These are phyloP conservation scores for Turdus rufiventris DNA, from an alignment of 2,113 vertebrate genomes.

Conservation along the genomic window DNA sequence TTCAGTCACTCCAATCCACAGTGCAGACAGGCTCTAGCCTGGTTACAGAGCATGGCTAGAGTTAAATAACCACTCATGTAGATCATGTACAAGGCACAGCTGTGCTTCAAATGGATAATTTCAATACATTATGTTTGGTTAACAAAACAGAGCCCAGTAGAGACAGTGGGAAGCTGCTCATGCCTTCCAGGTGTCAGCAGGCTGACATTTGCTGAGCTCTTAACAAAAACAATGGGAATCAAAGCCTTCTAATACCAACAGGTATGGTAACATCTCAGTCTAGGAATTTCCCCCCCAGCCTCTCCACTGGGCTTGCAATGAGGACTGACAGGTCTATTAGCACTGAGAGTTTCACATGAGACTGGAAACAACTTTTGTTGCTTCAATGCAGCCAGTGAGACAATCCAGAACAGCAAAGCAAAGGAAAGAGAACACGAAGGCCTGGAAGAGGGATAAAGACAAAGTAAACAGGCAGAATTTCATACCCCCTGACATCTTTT, in stretches of 20 bases:
- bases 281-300: not conserved
- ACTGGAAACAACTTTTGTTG: not conserved
- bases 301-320: rapidly evolving
- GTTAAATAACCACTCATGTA: not conserved
- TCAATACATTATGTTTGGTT: not conserved
- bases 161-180: not conserved
- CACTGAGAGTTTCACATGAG: not conserved
- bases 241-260: not conserved
- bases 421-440: not conserved
- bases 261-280: not conserved
- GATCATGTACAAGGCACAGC: not conserved
- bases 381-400: not conserved
- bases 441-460: not conserved
- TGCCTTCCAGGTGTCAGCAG: slow-evolving; percentile 8
- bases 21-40: not conserved
- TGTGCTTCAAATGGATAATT: slow-evolving; percentile 3
- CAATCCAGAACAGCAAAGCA: not conserved
- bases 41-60: not conserved
- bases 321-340: not conserved
- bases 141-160: not conserved
- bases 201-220: not conserved
- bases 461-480: not conserved
- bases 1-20: not conserved
- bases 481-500: not conserved
- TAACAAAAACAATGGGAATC: not conserved